Evolutionary conservation across 2,797 vertebrate species (phyloP).

Genomic region (Peromyscus melanophrys): DNA sequence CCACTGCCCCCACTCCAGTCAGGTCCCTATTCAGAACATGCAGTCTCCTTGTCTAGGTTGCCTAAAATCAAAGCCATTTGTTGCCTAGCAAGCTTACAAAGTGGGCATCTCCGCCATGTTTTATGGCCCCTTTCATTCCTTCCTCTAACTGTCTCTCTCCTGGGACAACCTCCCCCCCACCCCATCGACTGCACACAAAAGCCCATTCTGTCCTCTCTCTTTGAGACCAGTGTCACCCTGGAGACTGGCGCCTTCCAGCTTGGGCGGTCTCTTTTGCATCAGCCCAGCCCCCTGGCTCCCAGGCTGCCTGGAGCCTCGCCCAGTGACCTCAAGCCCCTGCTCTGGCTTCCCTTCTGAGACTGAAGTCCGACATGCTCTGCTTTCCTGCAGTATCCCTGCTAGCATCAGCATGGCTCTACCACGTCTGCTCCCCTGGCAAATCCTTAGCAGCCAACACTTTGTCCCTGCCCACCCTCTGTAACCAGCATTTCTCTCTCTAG

Average conservation of each 20-base stretch:
- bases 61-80: conserved; percentile 25
- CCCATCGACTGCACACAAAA: conserved; percentile 68
- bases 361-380: neutral
- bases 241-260: conserved; percentile 63
- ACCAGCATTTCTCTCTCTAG: neutral
- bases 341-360: neutral
- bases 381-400: too few species aligned
- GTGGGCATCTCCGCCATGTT: neutral
- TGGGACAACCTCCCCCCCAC: conserved; percentile 21
- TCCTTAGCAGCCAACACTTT: neutral
- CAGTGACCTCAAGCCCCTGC: rapidly evolving
- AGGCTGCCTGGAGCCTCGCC: neutral
- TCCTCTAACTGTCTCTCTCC: neutral
- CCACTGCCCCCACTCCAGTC: too few species aligned
- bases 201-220: conserved; percentile 72
- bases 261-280: neutral
- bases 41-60: neutral
- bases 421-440: neutral
- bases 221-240: conserved; percentile 71
- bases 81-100: conserved; percentile 60
- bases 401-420: too few species aligned
- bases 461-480: too few species aligned
- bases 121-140: conserved; percentile 57
- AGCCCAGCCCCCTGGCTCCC: neutral
- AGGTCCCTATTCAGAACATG: neutral